A percentile compares a stretch with the other conserved stretches of the same genome.
These are phyloP conservation scores for Autographa pulchrina DNA, from an alignment of 2,888 invertebrate species.

Conservation along the genomic window DNA sequence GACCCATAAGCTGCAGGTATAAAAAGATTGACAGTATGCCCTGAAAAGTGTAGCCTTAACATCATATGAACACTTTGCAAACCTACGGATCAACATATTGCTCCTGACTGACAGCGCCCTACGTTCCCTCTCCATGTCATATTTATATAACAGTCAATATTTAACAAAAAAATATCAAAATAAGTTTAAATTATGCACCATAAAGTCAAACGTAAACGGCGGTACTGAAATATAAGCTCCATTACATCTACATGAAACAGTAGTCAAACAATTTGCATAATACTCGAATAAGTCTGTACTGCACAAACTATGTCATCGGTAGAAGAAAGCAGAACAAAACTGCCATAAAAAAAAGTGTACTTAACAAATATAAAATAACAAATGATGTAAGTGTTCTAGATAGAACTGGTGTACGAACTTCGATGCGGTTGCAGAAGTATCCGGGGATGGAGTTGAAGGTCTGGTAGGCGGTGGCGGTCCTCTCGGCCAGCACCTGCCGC, in stretches of 20 bases:
- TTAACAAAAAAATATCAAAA: background rate
- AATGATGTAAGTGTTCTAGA: too few species aligned
- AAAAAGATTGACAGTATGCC: too few species aligned
- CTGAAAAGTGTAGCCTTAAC: too few species aligned
- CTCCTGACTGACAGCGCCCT: too few species aligned
- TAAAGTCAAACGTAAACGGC: slow-evolving; percentile 2
- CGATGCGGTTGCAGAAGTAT: slow-evolving; percentile 91
- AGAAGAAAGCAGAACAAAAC: background rate
- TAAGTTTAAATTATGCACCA: background rate
- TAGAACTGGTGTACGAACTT: slow-evolving; percentile 63
- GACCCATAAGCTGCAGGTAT: too few species aligned
- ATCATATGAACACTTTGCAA: too few species aligned
- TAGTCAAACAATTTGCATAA: background rate
- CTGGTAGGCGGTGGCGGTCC: slow-evolving; percentile 93
- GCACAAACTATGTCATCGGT: background rate
- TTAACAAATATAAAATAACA: too few species aligned
- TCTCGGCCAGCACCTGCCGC: slow-evolving; percentile 88
- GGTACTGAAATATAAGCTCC: slow-evolving; percentile 4
- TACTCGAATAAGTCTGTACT: background rate
- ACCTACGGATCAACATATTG: too few species aligned
- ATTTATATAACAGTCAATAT: too few species aligned
- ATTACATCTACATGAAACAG: slow-evolving; percentile 1
- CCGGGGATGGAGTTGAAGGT: slow-evolving; percentile 95
- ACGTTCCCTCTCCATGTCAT: too few species aligned
- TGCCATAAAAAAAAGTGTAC: background rate